These are phyloP conservation scores for Mylabris phalerata DNA, from an alignment of 1,140 invertebrate species.

Conservation along the genomic window DNA sequence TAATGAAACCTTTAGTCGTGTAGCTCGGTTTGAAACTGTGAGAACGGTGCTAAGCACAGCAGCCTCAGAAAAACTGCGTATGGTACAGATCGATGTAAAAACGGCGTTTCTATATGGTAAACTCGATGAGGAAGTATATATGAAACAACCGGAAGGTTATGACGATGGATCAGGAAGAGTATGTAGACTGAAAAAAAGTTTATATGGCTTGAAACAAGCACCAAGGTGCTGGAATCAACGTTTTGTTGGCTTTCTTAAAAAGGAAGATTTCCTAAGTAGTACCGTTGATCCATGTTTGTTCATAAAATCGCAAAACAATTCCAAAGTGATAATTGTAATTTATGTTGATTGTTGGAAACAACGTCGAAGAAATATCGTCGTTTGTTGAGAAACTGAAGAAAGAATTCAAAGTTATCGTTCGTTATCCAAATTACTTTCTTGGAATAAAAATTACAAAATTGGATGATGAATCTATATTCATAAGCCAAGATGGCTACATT, in stretches of 20 bases:
- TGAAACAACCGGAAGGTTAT: conserved; percentile 40
- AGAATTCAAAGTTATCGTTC: conserved; percentile 16
- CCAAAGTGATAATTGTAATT: conserved; percentile 18
- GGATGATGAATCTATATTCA: conserved; percentile 2
- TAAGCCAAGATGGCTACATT: conserved; percentile 12
- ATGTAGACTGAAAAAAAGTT: conserved; percentile 35
- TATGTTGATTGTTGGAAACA: conserved; percentile 26
- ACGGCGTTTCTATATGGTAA: conserved; percentile 42
- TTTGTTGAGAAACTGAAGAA: conserved; percentile 6
- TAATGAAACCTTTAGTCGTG: conserved; percentile 34
- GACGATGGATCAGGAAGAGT: conserved; percentile 24
- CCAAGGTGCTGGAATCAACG: conserved; percentile 34
- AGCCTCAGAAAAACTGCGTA: conserved; percentile 6
- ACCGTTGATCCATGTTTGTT: conserved; percentile 31
- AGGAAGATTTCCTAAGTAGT: conserved; percentile 23
- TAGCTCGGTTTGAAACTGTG: conserved; percentile 31
- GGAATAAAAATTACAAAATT: conserved; percentile 14
- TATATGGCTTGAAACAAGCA: conserved; percentile 41
- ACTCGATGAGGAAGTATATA: conserved; percentile 42
- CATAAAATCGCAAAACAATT: conserved; percentile 8
- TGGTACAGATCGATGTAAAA: conserved; percentile 36
- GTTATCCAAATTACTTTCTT: conserved; percentile 8
- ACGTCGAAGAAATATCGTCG: conserved; percentile 2
- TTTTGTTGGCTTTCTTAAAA: conserved; percentile 22
- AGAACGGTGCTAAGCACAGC: conserved; percentile 27